Evolutionary conservation across 2,113 vertebrate species (phyloP), one percentile per base, ranked within the genome.

Genomic region (Eretmochelys imbricata): DNA sequence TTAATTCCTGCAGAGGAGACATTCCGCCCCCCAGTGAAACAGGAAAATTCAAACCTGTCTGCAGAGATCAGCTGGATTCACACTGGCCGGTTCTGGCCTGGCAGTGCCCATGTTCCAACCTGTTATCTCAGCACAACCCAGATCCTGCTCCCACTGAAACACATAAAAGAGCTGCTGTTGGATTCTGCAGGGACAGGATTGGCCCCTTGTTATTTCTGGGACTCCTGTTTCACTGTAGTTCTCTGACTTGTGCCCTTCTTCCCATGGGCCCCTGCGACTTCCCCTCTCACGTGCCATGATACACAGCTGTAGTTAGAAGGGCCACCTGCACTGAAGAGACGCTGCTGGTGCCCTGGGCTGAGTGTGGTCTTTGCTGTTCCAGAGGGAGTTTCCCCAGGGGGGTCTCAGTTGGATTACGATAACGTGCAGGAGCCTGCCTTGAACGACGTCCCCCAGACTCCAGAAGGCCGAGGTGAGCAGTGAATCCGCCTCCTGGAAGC

Each of bases 201-300:
- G 38, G 69, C 69, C 20, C 38, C 9, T 24, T 7, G 20, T 10
- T 72, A 17, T 72, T 42, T 11, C 9, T 24, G 69, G 10, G 38
- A 11, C n/a, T 75, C 69, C 69, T 42, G 38, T 75, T 75, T 22
- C 4, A 75, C 69, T 24, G 31, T 3, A 46, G 9, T 11, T 38
- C 72, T 75, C 5, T 25, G 62, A 20, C 29, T 14, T 42, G 31
- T 65, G 31, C n/a, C 19, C 69, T 22, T 38, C n/a, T 72, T 19
- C 8, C n/a, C n/a, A 5, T 11, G n/a, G n/a, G 17, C n/a, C 7
- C 31, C 20, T 35, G 20, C 1, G 19, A 38, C 20, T n/a, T 19
- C 31, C 14, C 35, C 69, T 20, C 20, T 2, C 20, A 24, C 16
- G 1, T 72, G 69, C n/a, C n/a, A 38, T 22, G 19, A 38, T 22